Evolutionary conservation across 2,797 vertebrate species (phyloP).

Genomic region (Mycteria americana): DNA sequence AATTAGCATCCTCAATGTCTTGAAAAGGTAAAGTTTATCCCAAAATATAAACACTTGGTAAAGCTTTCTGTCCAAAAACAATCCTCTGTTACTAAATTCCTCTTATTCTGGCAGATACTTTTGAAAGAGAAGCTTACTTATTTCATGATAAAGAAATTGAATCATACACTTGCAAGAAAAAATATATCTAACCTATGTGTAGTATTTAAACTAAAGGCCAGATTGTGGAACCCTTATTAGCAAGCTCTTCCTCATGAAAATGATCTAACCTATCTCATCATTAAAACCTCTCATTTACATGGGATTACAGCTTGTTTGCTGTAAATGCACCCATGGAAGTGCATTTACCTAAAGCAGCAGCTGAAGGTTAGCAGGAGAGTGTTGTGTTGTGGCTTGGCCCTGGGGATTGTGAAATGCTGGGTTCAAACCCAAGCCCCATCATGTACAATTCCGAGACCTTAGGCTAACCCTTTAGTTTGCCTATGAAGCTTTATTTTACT

Average conservation of each 20-base stretch:
- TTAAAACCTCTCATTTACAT: background rate
- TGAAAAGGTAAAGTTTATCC: slow-evolving; percentile 87
- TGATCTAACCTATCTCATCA: background rate
- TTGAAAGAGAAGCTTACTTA: background rate
- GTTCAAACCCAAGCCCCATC: background rate
- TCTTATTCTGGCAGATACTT: background rate
- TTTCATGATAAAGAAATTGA: background rate
- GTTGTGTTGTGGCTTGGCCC: background rate
- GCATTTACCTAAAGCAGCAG: background rate
- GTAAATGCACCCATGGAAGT: background rate
- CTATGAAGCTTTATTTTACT: background rate
- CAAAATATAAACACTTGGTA: background rate
- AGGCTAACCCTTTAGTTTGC: background rate
- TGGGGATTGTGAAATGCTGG: background rate
- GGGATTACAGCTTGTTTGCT: background rate
- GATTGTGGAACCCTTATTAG: background rate
- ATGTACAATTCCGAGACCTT: background rate
- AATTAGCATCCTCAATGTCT: slow-evolving; percentile 93
- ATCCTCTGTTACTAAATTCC: background rate
- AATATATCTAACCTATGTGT: background rate
- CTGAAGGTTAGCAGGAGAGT: background rate
- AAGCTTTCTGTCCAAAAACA: background rate
- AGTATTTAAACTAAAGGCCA: background rate
- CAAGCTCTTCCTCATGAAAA: background rate
- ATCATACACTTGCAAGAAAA: background rate